Base-by-base conservation (phyloP, 2,888 invertebrate genomes). In the Drosophila sordidula region DNA sequence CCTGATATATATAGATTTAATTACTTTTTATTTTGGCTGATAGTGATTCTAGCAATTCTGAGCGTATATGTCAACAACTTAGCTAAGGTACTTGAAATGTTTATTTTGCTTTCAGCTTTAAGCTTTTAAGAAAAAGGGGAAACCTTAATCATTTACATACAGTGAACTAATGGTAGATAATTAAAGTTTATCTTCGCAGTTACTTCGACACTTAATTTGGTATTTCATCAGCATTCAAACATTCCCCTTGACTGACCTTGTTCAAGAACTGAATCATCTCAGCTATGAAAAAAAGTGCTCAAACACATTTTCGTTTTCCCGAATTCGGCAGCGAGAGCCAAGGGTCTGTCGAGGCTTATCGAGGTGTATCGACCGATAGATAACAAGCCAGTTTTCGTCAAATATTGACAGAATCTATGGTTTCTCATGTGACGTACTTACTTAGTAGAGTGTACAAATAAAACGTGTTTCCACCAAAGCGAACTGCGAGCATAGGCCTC, bases 391-490 rank as follows among this genome's bases (percentile, higher is more conserved):
- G 58, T 69, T 64, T 64, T 26, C 14, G 39, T 46, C 66, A 66
- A 72, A 72, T 72, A 66, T 70, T 72, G 59, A 65, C 61, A 11
- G 22, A 6, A 26, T 39, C 54, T 39, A 32, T 34, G 46, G 39
- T 38, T 54, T 45, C 67, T 51, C 18, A 8, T 39, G 6, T 29
- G 52, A 38, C 50, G 55, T 70, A 70, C 51, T 52, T 65, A 45
- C 41, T 51, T 34, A 12, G 4, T 34, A 5, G 34, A 12, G 4
- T 29, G 45, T 67, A 67, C 70, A 78, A 80, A 80, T 80, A 80
- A 67, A 80, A 75, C 63, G 58, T 72, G 68, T 73, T 67, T 49
- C 18, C 14, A 14, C 14, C 14, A 26, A 36, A 26, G 44, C 1
- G 5, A 16, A 42, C 22, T 16, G 22, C 8, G 14, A 26, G 46